Conservation (phyloP, 2,797 vertebrate species). For the Tolypeutes matacus region DNA sequence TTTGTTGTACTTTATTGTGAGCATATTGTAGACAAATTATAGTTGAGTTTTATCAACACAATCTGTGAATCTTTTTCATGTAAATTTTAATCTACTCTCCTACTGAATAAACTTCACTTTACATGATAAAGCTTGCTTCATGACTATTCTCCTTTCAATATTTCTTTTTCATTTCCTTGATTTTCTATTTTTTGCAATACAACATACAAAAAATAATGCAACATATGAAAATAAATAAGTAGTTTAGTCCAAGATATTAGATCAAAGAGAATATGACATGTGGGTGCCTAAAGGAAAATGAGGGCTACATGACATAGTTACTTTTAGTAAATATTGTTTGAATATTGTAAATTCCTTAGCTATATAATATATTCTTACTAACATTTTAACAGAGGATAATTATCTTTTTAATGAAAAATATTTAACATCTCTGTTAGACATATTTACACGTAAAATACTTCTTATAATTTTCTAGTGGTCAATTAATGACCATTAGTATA, state of each 20-base stretch:
- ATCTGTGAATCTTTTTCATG: neutral
- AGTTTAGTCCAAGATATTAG: neutral
- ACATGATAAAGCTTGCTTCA: neutral
- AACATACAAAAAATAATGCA: neutral
- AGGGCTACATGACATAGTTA: neutral
- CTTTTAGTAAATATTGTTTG: neutral
- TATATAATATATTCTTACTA: neutral
- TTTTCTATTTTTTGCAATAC: neutral
- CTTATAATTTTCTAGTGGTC: neutral
- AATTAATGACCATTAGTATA: neutral
- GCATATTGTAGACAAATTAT: neutral
- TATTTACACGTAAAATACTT: neutral
- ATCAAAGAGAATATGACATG: neutral
- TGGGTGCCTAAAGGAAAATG: neutral
- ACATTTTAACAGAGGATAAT: neutral
- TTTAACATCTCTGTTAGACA: neutral
- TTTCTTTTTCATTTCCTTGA: neutral
- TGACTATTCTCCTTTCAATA: neutral
- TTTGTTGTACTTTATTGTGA: neutral
- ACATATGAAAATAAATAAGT: neutral
- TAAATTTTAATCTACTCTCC: neutral
- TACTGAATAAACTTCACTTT: neutral
- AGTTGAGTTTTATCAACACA: neutral
- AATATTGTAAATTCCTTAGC: neutral
- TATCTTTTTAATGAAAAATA: neutral